Evolutionary conservation across 1,140 invertebrate species (phyloP).

Genomic region (Hyles vespertilio): DNA sequence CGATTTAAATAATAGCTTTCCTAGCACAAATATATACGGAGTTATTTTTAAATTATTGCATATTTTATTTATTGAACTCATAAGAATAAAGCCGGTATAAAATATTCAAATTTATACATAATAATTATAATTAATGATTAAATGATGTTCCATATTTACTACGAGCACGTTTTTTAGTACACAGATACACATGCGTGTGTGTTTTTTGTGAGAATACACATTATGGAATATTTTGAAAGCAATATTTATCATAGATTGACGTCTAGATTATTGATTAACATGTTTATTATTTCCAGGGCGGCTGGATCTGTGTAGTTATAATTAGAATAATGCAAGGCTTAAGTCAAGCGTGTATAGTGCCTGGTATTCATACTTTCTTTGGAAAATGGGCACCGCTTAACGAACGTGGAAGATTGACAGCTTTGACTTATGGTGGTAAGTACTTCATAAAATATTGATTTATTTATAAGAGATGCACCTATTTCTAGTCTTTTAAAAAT

Average conservation of each 20-base stretch:
- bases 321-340: constrained; percentile 85
- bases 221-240: neutral
- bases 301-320: constrained; percentile 77
- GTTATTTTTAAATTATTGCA: too few species aligned
- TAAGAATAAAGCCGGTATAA: too few species aligned
- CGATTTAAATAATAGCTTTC: too few species aligned
- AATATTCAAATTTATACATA: too few species aligned
- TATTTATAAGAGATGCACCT: neutral
- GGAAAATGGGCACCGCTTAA: constrained; percentile 85
- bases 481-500: too few species aligned
- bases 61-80: too few species aligned
- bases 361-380: constrained; percentile 85
- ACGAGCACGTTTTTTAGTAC: too few species aligned
- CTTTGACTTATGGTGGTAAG: constrained; percentile 78
- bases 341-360: constrained; percentile 86
- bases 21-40: too few species aligned
- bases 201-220: too few species aligned
- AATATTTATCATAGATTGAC: neutral
- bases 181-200: too few species aligned
- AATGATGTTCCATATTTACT: too few species aligned
- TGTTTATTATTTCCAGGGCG: constrained; percentile 55
- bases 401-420: constrained; percentile 78
- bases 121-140: too few species aligned
- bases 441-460: neutral
- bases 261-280: neutral